A percentile compares a stretch with the other conserved stretches of the same genome.
Conservation (phyloP, 2,888 invertebrate genomes). For the Anarsia innoxiella region DNA sequence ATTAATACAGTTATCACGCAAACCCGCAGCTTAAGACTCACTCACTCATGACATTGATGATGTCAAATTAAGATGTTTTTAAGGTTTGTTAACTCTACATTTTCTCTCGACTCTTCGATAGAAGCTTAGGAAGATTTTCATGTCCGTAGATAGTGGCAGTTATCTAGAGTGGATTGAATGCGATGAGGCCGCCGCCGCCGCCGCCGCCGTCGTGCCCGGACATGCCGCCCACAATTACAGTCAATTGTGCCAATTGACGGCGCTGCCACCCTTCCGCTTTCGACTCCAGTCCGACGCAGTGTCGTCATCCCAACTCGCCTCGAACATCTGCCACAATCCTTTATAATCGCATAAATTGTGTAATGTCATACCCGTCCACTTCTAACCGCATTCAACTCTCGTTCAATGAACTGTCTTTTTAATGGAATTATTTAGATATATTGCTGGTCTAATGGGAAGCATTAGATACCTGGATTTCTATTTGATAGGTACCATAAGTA, state of each 20-base stretch:
- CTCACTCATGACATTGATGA: no score
- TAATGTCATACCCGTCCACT: slow-evolving; percentile 18
- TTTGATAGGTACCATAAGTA: neutral
- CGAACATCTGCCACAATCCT: slow-evolving; percentile 51
- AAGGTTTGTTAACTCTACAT: no score
- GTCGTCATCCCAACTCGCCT: slow-evolving; percentile 28
- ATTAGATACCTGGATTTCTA: neutral
- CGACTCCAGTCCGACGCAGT: slow-evolving; percentile 33
- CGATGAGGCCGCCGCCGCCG: slow-evolving; percentile 27
- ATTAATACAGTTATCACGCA: no score
- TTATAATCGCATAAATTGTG: slow-evolving; percentile 12
- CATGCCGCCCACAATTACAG: slow-evolving; percentile 71
- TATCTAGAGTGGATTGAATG: no score
- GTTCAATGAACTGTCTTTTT: slow-evolving; percentile 9
- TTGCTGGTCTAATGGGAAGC: no score
- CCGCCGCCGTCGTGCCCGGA: slow-evolving; percentile 51
- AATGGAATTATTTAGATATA: slow-evolving; percentile 6
- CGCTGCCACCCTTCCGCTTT: slow-evolving; percentile 71
- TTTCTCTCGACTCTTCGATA: no score
- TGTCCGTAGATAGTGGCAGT: no score
- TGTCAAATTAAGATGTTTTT: no score
- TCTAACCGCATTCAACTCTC: slow-evolving; percentile 6
- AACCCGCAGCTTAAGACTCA: no score
- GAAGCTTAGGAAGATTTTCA: no score
- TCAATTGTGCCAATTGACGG: slow-evolving; percentile 73